A percentile compares a stretch with the other conserved stretches of the same genome.
phyloP scores from a whole-genome alignment of 2,888 invertebrate genomes.

The Lasiommata megera region DNA sequence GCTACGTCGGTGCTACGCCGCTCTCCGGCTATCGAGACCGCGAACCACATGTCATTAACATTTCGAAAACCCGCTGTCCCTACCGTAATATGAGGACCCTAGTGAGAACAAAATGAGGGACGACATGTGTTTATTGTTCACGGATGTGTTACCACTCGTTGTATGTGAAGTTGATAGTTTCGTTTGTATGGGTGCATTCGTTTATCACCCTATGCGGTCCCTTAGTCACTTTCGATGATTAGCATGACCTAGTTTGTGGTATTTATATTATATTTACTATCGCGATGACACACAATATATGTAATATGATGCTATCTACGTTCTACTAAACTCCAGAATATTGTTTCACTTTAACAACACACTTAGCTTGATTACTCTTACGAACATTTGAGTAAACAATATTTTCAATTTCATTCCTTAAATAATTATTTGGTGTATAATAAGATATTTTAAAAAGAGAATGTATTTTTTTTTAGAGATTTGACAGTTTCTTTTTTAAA shows the following conservation, averaged over 20 bases:
- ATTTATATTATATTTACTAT: slow-evolving; percentile 17
- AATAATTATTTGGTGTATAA: too few species aligned
- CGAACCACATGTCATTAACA: slow-evolving; percentile 37
- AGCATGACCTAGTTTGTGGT: slow-evolving; percentile 49
- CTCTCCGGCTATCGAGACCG: slow-evolving; percentile 46
- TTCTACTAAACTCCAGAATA: slow-evolving; percentile 18
- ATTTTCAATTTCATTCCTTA: too few species aligned
- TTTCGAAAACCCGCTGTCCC: slow-evolving; percentile 21
- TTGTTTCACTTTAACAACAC: neutral
- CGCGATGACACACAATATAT: slow-evolving; percentile 29
- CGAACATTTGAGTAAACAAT: too few species aligned
- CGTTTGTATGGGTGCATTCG: slow-evolving; percentile 69
- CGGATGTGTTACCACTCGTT: slow-evolving; percentile 50
- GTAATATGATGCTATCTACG: slow-evolving; percentile 50
- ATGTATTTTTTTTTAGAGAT: too few species aligned
- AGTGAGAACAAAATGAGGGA: slow-evolving; percentile 23
- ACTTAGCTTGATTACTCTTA: neutral
- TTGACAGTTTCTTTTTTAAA: too few species aligned
- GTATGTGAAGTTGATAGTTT: slow-evolving; percentile 53
- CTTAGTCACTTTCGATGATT: slow-evolving; percentile 63
- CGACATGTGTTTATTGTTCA: slow-evolving; percentile 56
- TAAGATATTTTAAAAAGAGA: too few species aligned
- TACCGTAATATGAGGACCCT: slow-evolving; percentile 12
- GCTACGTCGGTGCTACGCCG: slow-evolving; percentile 53
- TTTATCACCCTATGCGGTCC: slow-evolving; percentile 56